phyloP scores from a whole-genome alignment of 2,888 invertebrate genomes.

The Polia nebulosa region DNA sequence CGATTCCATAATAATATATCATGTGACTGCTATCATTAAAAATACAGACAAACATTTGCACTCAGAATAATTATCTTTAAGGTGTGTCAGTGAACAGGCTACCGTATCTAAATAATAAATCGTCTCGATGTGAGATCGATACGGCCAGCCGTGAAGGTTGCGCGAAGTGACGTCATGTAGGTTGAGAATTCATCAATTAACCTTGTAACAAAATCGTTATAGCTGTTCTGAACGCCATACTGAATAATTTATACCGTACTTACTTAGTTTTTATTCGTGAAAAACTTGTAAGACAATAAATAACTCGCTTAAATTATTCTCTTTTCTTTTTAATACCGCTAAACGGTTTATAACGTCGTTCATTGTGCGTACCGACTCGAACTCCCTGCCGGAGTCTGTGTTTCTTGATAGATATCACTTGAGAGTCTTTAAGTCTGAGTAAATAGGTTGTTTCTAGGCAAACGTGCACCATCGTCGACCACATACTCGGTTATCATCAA shows the following conservation, averaged over 20 bases:
- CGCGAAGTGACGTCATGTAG: conserved; percentile 38
- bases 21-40: conserved; percentile 9
- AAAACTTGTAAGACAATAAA: not conserved
- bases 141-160: conserved; percentile 28
- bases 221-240: conserved; percentile 12
- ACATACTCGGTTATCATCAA: not conserved
- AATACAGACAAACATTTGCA: not conserved
- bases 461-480: too few species aligned
- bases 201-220: conserved; percentile 21
- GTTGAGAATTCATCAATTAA: conserved; percentile 37
- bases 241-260: conserved; percentile 18
- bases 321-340: not conserved
- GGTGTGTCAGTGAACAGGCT: conserved; percentile 31
- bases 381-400: not conserved
- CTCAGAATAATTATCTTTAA: conserved; percentile 15
- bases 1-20: not conserved
- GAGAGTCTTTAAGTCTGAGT: too few species aligned
- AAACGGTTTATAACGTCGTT: not conserved
- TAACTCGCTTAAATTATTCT: not conserved
- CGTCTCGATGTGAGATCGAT: conserved; percentile 32
- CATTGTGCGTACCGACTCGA: not conserved
- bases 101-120: conserved; percentile 35
- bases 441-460: too few species aligned
- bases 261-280: conserved; percentile 18
- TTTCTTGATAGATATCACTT: too few species aligned